Evolutionary conservation across 1,140 invertebrate genomes (phyloP).

Genomic region (Diploscapter pachys): DNA sequence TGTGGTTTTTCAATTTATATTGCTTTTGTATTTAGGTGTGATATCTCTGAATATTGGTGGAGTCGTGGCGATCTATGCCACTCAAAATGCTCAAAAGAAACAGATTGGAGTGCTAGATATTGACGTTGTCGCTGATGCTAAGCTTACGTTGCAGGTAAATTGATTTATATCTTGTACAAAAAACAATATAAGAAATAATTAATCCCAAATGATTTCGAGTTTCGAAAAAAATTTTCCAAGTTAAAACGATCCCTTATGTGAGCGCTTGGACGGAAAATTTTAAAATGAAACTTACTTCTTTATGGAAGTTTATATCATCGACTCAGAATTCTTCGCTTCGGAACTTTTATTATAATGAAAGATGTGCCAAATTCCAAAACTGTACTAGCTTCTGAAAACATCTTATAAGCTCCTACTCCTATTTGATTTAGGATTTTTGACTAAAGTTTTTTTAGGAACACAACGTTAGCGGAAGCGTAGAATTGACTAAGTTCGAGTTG

Average conservation of each 20-base stretch:
- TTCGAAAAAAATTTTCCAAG: not conserved
- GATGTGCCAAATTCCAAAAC: not conserved
- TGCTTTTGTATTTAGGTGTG: not conserved
- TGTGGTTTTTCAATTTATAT: constrained; percentile 1
- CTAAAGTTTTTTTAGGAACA: constrained; percentile 19
- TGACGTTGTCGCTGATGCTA: constrained; percentile 31
- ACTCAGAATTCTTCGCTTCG: not conserved
- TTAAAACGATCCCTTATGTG: not conserved
- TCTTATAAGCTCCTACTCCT: not conserved
- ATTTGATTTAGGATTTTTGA: not conserved
- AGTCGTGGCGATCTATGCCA: constrained; percentile 18
- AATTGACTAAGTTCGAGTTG: constrained; percentile 26
- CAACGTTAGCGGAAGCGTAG: constrained; percentile 24
- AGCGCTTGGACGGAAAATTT: not conserved
- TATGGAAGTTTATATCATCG: not conserved
- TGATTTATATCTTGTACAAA: not conserved
- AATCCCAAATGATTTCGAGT: not conserved
- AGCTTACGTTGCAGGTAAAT: constrained; percentile 14
- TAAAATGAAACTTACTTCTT: not conserved
- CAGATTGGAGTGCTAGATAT: constrained; percentile 28
- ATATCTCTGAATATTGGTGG: constrained; percentile 25
- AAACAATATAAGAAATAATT: constrained; percentile 1
- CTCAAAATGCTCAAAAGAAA: constrained; percentile 7
- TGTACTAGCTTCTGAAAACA: not conserved
- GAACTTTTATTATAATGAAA: not conserved